phyloP scores from a whole-genome alignment of 2,113 vertebrate genomes.

The Morone saxatilis region DNA sequence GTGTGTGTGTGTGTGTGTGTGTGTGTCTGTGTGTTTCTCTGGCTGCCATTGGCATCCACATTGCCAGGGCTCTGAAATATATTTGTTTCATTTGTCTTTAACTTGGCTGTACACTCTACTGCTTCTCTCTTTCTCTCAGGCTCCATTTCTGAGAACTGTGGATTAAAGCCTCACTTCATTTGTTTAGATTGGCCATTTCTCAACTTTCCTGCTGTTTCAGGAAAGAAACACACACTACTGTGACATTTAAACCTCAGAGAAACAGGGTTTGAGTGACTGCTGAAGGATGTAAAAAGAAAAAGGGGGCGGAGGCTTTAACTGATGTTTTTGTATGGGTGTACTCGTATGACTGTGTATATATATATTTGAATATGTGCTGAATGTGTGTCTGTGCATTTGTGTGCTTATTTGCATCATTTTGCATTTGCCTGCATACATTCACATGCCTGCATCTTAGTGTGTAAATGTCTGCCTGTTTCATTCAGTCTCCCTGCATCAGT shows the following conservation, averaged over 20 bases:
- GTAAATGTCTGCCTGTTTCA: conserved; percentile 25
- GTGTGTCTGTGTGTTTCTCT: conserved; percentile 33
- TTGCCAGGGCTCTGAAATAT: conserved; percentile 65
- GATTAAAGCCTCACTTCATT: conserved; percentile 57
- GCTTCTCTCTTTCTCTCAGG: conserved; percentile 33
- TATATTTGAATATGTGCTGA: conserved; percentile 16
- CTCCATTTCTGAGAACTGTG: conserved; percentile 60
- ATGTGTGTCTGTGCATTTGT: background rate
- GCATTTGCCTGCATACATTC: conserved; percentile 14
- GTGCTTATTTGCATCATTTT: conserved; percentile 46
- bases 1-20: conserved; percentile 22
- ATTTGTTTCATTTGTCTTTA: conserved; percentile 71
- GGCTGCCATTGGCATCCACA: conserved; percentile 38
- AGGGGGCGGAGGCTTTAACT: background rate
- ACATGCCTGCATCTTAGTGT: background rate
- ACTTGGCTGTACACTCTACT: conserved; percentile 66
- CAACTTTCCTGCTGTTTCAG: conserved; percentile 62
- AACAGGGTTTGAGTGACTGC: conserved; percentile 42
- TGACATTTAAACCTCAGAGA: conserved; percentile 60
- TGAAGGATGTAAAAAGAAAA: conserved; percentile 15
- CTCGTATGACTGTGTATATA: background rate
- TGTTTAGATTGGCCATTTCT: conserved; percentile 71
- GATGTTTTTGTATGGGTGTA: background rate
- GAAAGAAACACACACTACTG: conserved; percentile 44
- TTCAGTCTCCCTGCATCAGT: conserved; percentile 7